A percentile compares a stretch with the other conserved stretches of the same genome.
These are phyloP conservation scores for Marmota monax DNA, from an alignment of 2,113 vertebrate genomes.

Conservation along the genomic window DNA sequence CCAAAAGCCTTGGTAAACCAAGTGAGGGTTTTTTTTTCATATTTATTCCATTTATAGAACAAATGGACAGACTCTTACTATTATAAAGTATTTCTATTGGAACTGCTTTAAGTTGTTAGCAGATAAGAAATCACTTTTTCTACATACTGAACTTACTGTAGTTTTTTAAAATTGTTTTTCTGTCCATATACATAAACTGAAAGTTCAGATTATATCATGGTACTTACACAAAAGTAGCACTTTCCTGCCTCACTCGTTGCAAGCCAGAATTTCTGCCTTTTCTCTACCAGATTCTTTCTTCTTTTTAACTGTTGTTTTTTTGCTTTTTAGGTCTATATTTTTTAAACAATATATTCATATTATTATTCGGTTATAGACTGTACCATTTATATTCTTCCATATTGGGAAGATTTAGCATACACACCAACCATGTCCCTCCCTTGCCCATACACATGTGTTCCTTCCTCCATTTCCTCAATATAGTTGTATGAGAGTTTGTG, in stretches of 20 bases:
- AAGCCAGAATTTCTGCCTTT: not conserved
- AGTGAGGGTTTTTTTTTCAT: not conserved
- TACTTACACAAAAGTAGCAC: not conserved
- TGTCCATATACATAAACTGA: not conserved
- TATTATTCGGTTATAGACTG: not conserved
- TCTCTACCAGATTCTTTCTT: not conserved
- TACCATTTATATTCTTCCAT: not conserved
- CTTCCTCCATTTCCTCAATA: not conserved
- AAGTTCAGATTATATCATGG: not conserved
- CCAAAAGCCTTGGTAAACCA: too few relatives aligned
- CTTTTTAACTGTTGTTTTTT: not conserved
- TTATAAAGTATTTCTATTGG: not conserved
- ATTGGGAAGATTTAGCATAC: not conserved
- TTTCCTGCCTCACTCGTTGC: accelerated
- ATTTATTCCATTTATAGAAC: not conserved
- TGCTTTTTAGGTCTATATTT: not conserved
- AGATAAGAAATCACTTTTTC: not conserved
- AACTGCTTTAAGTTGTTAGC: not conserved
- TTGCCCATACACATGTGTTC: not conserved
- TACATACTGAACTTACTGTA: not conserved
- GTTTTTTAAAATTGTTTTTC: not conserved
- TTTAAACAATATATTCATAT: not conserved
- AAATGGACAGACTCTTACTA: not conserved
- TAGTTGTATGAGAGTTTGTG: not conserved
- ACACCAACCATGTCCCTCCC: not conserved